Evolutionary conservation across 2,113 vertebrate species (phyloP).

Genomic region (Artemisiospiza belli): DNA sequence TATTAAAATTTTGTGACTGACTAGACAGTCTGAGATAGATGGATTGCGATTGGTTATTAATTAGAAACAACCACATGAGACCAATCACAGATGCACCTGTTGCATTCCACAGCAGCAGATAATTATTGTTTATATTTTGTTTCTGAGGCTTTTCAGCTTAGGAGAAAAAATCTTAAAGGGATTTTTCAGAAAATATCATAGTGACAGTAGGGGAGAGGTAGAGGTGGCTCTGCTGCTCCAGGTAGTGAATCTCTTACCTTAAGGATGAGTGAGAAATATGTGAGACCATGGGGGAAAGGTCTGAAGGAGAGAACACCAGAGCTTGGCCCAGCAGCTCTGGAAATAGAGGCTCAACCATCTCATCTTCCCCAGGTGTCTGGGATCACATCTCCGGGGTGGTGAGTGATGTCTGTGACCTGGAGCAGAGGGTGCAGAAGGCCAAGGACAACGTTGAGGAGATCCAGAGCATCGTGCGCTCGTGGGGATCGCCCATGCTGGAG

Average conservation of each 20-base stretch:
- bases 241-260: not conserved
- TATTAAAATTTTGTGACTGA: too few relatives aligned
- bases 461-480: constrained; percentile 78
- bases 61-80: too few relatives aligned
- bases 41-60: too few relatives aligned
- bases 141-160: too few relatives aligned
- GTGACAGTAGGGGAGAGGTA: not conserved
- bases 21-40: too few relatives aligned
- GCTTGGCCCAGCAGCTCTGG: not conserved
- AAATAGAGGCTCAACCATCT: not conserved
- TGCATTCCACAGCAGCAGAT: too few relatives aligned
- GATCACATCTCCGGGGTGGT: constrained; percentile 79
- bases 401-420: constrained; percentile 78
- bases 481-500: constrained; percentile 84
- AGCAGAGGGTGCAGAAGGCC: constrained; percentile 81
- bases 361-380: constrained; percentile 77
- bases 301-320: not conserved
- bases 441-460: constrained; percentile 88
- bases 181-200: too few relatives aligned
- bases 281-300: accelerated
- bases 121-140: too few relatives aligned
- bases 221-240: not conserved
- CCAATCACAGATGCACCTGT: too few relatives aligned
- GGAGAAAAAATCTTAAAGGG: too few relatives aligned
- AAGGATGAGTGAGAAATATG: not conserved